Base-by-base conservation (phyloP, 2,888 invertebrate species). In the Microplitis manilae region DNA sequence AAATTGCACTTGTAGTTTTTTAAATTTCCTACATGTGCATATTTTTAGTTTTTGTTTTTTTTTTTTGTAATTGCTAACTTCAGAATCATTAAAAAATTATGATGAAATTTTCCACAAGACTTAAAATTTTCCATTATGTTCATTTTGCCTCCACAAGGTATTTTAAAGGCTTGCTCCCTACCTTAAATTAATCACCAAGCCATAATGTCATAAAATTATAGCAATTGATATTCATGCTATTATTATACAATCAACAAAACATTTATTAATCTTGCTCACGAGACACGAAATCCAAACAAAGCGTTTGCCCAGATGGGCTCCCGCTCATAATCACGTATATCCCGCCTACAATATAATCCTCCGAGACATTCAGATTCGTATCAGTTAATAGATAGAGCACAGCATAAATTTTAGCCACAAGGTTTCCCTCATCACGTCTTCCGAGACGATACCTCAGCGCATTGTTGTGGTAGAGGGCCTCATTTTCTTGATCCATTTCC, bases 401-500 rank as follows among this genome's bases (percentile, higher is more conserved):
- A 13, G 39, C 7, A 20, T 13, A 62, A 17, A 62, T 67, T 20
- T 20, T 20, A 67, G 50, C 50, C 50, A 50, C 13, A 13, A 50
- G 50, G 9, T 50, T 50, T 50, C 9, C 50, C 50, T 50, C 13
- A 50, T 8, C 50, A 50, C 50, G 20, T 67, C 67, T 67, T 13
- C 30, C 1, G 20, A 70, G 70, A 59, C 20, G n/a, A 7, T 20
- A 50, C 50, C 41, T 17, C 41, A 17, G 17, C 8, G 70, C 50
- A 50, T 20, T 41, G 50, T 60, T 59, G 60, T 60, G 41, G 59
- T 70, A 59, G 50, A 9, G 50, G 17, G 13, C 8, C 38, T 50
- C 38, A 40, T 38, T 68, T 68, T 50, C 30, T 41, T 70, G 70
- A 70, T 70, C 70, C 70, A 70, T 59, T 70, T 59, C 20, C 38